phyloP scores from a whole-genome alignment of 2,888 invertebrate genomes.

The Steinernema carpocapsae region DNA sequence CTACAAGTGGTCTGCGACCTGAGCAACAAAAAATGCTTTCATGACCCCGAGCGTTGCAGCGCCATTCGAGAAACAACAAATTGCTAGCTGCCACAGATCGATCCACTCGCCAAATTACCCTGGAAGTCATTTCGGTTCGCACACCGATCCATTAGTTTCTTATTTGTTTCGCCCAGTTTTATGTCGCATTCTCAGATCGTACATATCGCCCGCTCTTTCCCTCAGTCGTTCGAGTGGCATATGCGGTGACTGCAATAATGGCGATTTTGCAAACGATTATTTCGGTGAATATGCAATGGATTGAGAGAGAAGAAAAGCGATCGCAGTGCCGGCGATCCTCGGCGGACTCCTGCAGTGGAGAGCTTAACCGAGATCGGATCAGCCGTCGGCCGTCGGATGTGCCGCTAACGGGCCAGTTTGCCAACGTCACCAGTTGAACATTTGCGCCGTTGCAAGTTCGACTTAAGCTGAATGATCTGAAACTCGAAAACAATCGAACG shows the following conservation, averaged over 20 bases:
- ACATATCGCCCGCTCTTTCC: conserved; percentile 24
- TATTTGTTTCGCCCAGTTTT: conserved; percentile 5
- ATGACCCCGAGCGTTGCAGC: no score
- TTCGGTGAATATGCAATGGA: conserved; percentile 31
- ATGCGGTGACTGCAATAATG: conserved; percentile 34
- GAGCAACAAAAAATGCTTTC: background rate
- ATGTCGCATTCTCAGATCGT: conserved; percentile 17
- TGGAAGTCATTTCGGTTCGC: background rate
- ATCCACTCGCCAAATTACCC: no score
- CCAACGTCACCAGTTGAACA: conserved; percentile 35
- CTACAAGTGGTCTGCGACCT: background rate
- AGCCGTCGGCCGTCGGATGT: conserved; percentile 28
- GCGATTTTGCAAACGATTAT: conserved; percentile 33
- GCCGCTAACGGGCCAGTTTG: conserved; percentile 34
- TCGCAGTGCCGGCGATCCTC: conserved; percentile 31
- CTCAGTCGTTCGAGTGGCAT: conserved; percentile 27
- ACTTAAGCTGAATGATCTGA: conserved; percentile 31
- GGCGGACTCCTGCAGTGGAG: background rate
- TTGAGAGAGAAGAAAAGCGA: conserved; percentile 21
- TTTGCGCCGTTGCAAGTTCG: conserved; percentile 35
- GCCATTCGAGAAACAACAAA: no score
- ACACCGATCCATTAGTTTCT: conserved; percentile 13
- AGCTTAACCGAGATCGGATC: conserved; percentile 31
- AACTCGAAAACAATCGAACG: conserved; percentile 33
- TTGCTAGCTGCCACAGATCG: no score